These are phyloP conservation scores for Rhinoderma darwinii DNA, from an alignment of 2,113 vertebrate genomes.

Conservation along the genomic window DNA sequence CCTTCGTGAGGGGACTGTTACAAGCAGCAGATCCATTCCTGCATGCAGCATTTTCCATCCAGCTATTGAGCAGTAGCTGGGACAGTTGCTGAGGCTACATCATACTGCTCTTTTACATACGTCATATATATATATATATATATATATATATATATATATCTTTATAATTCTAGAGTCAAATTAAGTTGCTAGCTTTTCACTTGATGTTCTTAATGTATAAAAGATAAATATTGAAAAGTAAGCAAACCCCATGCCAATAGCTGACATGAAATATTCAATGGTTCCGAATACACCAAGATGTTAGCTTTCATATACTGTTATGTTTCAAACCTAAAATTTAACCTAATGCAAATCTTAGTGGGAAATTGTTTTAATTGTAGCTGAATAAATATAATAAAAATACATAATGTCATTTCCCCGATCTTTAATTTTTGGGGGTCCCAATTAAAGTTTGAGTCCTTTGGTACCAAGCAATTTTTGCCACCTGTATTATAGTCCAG, in stretches of 20 bases:
- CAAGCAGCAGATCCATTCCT: too few species aligned
- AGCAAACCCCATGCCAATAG: neutral
- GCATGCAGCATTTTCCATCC: too few species aligned
- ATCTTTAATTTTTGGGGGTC: neutral
- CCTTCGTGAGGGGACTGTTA: too few species aligned
- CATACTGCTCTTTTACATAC: too few species aligned
- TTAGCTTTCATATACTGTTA: neutral
- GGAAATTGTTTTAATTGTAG: neutral
- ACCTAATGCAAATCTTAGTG: neutral
- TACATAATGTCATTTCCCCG: neutral
- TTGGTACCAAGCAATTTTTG: too few species aligned
- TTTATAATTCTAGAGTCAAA: neutral
- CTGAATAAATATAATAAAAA: neutral
- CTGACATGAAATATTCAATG: neutral
- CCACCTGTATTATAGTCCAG: too few species aligned
- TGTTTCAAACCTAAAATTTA: neutral
- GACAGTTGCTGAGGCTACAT: too few species aligned
- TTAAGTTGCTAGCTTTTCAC: neutral
- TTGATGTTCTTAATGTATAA: neutral
- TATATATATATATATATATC: neutral
- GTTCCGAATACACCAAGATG: slow-evolving; percentile 4
- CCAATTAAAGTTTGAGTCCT: neutral
- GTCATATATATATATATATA: too few species aligned
- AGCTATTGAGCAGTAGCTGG: too few species aligned
- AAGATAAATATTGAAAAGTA: slow-evolving; percentile 1